phyloP scores from a whole-genome alignment of 2,113 vertebrate species.

The Gallinago media region DNA sequence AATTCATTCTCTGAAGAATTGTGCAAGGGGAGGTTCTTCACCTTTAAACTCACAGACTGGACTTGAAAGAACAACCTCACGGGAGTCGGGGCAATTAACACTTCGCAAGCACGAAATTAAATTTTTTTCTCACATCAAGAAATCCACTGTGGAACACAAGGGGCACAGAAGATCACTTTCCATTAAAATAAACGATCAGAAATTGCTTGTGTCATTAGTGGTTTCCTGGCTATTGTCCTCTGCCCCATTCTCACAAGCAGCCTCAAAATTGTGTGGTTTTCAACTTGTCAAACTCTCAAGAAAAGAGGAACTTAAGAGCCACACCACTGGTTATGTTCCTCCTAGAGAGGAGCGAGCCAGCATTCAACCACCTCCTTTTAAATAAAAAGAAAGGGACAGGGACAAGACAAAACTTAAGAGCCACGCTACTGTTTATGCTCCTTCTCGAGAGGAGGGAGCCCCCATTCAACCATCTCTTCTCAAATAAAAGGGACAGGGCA shows the following conservation, averaged over 20 bases:
- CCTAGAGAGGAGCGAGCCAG: rapidly evolving
- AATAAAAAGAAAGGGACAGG: no score
- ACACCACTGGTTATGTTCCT: rapidly evolving
- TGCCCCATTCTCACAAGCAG: neutral
- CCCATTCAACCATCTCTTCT: no score
- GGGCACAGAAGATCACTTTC: neutral
- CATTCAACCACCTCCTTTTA: neutral
- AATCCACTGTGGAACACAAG: neutral
- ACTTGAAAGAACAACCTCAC: rapidly evolving
- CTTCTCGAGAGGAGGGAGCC: neutral
- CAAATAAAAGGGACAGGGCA: neutral
- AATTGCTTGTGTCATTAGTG: neutral
- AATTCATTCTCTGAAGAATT: rapidly evolving
- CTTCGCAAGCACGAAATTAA: neutral
- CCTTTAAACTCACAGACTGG: rapidly evolving
- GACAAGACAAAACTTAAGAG: no score
- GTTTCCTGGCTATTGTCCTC: neutral
- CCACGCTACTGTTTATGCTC: no score
- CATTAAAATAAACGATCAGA: neutral
- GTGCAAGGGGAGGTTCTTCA: neutral
- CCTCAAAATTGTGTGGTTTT: neutral
- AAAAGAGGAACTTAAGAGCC: neutral
- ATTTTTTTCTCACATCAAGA: neutral
- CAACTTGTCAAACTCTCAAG: neutral
- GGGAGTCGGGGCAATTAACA: rapidly evolving